A percentile compares a stretch with the other conserved stretches of the same genome.
These are phyloP conservation scores for Grallaria varia DNA, from an alignment of 2,113 vertebrate genomes.

Conservation along the genomic window DNA sequence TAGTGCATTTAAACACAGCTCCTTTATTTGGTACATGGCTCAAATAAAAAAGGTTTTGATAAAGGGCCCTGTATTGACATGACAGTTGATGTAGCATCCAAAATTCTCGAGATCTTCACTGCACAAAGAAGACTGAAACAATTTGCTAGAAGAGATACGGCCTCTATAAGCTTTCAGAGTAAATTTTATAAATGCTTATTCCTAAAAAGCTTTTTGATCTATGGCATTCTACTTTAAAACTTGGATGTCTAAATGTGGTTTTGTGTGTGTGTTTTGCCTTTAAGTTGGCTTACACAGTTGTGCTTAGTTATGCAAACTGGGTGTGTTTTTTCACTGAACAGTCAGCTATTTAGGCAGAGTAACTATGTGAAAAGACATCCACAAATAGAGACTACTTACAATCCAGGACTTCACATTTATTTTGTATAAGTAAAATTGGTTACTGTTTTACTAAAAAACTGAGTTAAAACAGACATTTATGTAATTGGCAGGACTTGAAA, in stretches of 20 bases:
- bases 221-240: not conserved
- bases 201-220: not conserved
- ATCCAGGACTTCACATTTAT: conserved; percentile 25
- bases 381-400: conserved; percentile 5
- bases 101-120: not conserved
- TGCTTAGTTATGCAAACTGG: not conserved
- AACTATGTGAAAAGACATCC: not conserved
- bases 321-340: not conserved
- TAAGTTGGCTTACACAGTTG: not conserved
- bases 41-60: not conserved
- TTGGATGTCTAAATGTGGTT: not conserved
- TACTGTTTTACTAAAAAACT: conserved; percentile 29
- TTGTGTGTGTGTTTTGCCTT: not conserved
- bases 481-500: conserved; percentile 46
- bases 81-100: not conserved
- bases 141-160: not conserved
- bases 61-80: not conserved
- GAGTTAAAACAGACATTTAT: conserved; percentile 27
- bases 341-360: conserved; percentile 16
- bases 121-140: not conserved
- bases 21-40: not conserved
- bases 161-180: not conserved
- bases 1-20: not conserved
- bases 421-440: conserved; percentile 25
- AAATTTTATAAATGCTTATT: not conserved